Evolutionary conservation across 2,797 vertebrate genomes (phyloP).

Genomic region (Dromococcyx pavoninus): DNA sequence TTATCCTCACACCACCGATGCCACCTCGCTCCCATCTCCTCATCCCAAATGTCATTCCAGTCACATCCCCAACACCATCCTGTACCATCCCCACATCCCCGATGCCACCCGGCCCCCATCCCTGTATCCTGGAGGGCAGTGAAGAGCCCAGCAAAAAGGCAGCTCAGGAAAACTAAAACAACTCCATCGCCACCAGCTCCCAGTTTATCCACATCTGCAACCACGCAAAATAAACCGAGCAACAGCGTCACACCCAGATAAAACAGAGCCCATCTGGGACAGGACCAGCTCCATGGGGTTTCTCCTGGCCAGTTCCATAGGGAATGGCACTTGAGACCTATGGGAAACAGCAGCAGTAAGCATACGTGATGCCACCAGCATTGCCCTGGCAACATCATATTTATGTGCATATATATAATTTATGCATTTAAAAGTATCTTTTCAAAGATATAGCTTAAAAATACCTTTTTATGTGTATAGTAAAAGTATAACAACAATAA

Average conservation of each 20-base stretch:
- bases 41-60: too few species aligned
- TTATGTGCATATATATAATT: background rate
- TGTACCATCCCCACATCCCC: too few species aligned
- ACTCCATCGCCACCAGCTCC: background rate
- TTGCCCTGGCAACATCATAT: background rate
- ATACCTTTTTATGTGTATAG: too few species aligned
- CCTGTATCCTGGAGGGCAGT: background rate
- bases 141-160: background rate
- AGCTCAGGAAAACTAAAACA: background rate
- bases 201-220: background rate
- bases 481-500: too few species aligned
- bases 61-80: background rate
- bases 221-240: accelerated
- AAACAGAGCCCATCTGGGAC: background rate
- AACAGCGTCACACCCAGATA: accelerated
- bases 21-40: too few species aligned
- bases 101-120: background rate
- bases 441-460: background rate
- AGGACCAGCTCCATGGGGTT: background rate
- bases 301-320: background rate
- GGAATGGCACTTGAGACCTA: background rate
- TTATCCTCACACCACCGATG: too few species aligned
- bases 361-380: background rate
- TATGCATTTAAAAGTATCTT: background rate
- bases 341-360: background rate